Conservation (phyloP, 1,140 invertebrate species). For the Cydia fagiglandana region DNA sequence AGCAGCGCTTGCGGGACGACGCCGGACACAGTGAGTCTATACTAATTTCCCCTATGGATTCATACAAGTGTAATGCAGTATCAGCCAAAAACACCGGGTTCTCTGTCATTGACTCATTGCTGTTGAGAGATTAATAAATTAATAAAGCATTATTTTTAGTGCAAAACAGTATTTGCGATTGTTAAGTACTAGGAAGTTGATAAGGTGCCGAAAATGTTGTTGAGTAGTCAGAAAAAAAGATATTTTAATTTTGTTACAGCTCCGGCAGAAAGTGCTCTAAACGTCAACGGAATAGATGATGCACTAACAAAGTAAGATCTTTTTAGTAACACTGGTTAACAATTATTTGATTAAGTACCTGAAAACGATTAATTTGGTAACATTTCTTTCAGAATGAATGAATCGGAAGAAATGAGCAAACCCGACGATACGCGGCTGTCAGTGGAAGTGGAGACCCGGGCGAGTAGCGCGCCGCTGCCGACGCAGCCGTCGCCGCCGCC, state of each 20-base stretch:
- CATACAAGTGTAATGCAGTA: not conserved
- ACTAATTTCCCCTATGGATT: not conserved
- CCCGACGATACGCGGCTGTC: constrained; percentile 48
- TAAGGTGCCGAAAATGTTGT: no score
- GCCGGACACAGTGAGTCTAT: constrained; percentile 62
- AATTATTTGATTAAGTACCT: not conserved
- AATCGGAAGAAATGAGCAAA: constrained; percentile 42
- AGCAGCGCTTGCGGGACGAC: constrained; percentile 86
- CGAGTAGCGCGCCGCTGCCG: constrained; percentile 58
- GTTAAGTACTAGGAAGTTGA: no score
- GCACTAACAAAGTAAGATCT: constrained; percentile 49
- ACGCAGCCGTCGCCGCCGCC: constrained; percentile 44
- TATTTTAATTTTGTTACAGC: constrained; percentile 48
- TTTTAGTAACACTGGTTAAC: not conserved
- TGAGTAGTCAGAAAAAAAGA: not conserved
- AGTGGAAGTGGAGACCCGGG: constrained; percentile 53
- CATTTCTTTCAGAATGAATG: constrained; percentile 48
- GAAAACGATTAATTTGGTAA: not conserved
- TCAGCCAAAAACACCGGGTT: no score
- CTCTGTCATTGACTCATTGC: no score
- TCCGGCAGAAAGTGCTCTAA: constrained; percentile 55
- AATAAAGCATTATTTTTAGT: no score
- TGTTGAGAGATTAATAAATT: no score
- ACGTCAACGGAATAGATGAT: constrained; percentile 53
- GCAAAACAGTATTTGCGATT: no score